phyloP scores from a whole-genome alignment of 1,140 invertebrate genomes.

The Vanessa atalanta region DNA sequence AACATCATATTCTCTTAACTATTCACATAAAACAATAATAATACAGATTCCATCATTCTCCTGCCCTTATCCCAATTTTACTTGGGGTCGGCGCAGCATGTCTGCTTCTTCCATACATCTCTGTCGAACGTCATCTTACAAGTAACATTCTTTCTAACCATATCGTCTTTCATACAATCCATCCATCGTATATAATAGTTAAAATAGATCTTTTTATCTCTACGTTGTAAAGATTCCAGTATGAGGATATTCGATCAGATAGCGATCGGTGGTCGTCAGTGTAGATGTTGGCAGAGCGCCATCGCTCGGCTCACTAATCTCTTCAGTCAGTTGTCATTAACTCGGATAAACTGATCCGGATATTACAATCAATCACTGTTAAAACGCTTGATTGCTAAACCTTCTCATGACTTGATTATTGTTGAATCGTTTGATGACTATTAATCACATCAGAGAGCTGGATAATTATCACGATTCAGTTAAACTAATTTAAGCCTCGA shows the following conservation, averaged over 20 bases:
- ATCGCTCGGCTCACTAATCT: background rate
- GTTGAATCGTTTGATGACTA: background rate
- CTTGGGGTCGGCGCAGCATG: no score
- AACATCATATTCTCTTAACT: no score
- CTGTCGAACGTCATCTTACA: no score
- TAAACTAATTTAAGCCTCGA: no score
- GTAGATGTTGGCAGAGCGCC: background rate
- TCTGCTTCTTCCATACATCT: no score
- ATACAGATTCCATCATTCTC: no score
- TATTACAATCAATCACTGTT: background rate
- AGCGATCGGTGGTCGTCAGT: background rate
- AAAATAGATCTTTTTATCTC: background rate
- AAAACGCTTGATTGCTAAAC: background rate
- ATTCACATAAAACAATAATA: background rate
- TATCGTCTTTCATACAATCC: no score
- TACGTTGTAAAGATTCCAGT: background rate
- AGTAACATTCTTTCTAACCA: no score
- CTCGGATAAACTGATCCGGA: background rate
- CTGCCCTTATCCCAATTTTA: no score
- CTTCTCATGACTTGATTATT: background rate
- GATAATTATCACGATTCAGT: background rate
- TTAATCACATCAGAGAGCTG: background rate
- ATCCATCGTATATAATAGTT: background rate
- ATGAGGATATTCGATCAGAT: background rate
- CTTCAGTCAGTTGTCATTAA: background rate